Base-by-base conservation (phyloP, 2,113 vertebrate species). In the Serilophus lunatus region DNA sequence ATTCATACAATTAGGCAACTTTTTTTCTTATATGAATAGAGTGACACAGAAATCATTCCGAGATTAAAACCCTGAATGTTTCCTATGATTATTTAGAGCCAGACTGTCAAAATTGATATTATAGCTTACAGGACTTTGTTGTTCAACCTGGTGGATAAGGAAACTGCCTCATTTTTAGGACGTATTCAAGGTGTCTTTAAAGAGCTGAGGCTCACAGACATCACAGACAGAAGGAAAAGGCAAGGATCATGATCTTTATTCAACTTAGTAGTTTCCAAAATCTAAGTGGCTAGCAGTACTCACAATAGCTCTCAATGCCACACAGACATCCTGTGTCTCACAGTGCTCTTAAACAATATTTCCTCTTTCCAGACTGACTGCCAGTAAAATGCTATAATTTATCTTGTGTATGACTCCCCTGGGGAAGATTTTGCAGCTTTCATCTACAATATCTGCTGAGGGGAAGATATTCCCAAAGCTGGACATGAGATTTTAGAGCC, bases 261-360 rank as follows among this genome's bases (percentile, higher is more conserved):
- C 4, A 31, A 9, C 2, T 2, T 20, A 4, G 19, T 25, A 51
- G 3, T 22, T 79, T 90, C 17, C 28, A 63, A 88, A 79, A 69
- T 31, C 36, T 44, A 28, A 33, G 35, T 38, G n/a, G 38, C 42
- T 42, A n/a, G 7, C 0, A 0, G 31, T 63, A 54, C 2, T 65
- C 72, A 40, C 5, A 49, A 15, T 11, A 72, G 9, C 6, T 68
- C 79, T 72, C 35, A 26, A 20, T 63, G 36, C 18, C 69, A 53
- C 18, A 42, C 1, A 0, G 22, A 53, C 9, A 70, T 66, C 8
- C 29, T 49, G 49, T 59, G 31, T 25, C 20, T 76, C 57, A 44
- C 28, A 71, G 25, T 9, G 8, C 33, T 76, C 59, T 88, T 88
- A 49, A 66, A 65, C 64, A 59, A 28, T 23, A 47, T 44, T 85